A percentile compares a stretch with the other conserved stretches of the same genome.
These are phyloP conservation scores for Archocentrus centrarchus DNA, from an alignment of 2,113 vertebrate genomes.

Conservation along the genomic window DNA sequence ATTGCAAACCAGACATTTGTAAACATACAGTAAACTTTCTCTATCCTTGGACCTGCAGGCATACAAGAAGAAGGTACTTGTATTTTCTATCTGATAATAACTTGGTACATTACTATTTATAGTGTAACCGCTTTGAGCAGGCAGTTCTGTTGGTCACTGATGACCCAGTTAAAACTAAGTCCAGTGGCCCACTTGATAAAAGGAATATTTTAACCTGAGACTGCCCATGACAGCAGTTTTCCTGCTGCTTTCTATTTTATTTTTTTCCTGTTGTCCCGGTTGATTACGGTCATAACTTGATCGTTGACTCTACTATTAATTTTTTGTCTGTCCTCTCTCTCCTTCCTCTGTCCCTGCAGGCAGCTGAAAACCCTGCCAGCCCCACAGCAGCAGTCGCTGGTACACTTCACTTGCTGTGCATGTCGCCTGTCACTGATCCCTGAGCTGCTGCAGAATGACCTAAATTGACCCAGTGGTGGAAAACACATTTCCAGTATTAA, in stretches of 20 bases:
- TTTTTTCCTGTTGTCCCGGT: background rate
- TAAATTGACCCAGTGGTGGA: constrained; percentile 78
- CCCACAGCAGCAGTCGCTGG: constrained; percentile 53
- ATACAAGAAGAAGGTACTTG: too few species aligned
- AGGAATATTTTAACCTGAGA: background rate
- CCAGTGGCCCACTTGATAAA: constrained; percentile 8
- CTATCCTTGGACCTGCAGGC: background rate
- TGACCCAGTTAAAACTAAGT: constrained; percentile 30
- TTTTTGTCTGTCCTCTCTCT: constrained; percentile 49
- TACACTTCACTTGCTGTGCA: constrained; percentile 85
- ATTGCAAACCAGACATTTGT: background rate
- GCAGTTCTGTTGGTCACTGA: constrained; percentile 9
- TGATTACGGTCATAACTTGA: constrained; percentile 32
- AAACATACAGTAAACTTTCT: too few species aligned
- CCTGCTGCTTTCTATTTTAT: background rate
- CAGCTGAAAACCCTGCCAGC: constrained; percentile 86
- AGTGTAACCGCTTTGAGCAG: background rate
- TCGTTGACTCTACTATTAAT: constrained; percentile 21
- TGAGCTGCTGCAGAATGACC: constrained; percentile 87
- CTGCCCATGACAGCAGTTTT: background rate
- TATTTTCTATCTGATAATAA: background rate
- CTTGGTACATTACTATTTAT: background rate
- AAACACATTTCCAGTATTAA: constrained; percentile 67
- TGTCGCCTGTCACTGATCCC: constrained; percentile 86
- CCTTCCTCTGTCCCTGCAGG: constrained; percentile 82